Percentiles rank a stretch among this genome's conserved stretches.
Conservation (phyloP, 2,113 vertebrate species). For the Eudyptes chrysolophus region DNA sequence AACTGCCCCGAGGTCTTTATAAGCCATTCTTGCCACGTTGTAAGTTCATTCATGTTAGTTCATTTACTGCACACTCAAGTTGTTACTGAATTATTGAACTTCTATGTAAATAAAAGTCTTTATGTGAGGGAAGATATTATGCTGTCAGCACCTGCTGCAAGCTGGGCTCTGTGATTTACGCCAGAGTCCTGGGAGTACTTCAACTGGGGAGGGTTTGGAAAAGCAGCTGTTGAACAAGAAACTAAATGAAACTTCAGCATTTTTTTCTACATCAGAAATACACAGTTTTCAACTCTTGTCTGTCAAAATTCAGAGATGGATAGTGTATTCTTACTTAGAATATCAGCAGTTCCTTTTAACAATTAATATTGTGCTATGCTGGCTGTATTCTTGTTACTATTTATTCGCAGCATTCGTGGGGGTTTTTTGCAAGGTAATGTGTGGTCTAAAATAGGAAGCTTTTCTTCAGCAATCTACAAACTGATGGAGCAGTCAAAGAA, state of each 20-base stretch:
- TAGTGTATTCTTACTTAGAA: background rate
- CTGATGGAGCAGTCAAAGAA: background rate
- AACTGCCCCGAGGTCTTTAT: accelerated
- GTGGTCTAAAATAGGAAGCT: background rate
- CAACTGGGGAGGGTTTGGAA: background rate
- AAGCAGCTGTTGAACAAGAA: background rate
- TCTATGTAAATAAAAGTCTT: background rate
- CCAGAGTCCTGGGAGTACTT: background rate
- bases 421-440: background rate
- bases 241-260: background rate
- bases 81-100: background rate
- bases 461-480: background rate
- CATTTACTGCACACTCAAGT: background rate
- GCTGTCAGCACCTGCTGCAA: background rate
- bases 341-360: background rate
- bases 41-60: background rate
- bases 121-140: background rate
- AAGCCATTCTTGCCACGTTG: background rate
- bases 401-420: background rate
- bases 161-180: background rate
- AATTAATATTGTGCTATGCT: background rate
- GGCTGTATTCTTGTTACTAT: background rate
- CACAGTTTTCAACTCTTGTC: background rate
- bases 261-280: background rate
- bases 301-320: background rate